These are phyloP conservation scores for Pleuronectes platessa DNA, from an alignment of 2,113 vertebrate genomes.

Conservation along the genomic window DNA sequence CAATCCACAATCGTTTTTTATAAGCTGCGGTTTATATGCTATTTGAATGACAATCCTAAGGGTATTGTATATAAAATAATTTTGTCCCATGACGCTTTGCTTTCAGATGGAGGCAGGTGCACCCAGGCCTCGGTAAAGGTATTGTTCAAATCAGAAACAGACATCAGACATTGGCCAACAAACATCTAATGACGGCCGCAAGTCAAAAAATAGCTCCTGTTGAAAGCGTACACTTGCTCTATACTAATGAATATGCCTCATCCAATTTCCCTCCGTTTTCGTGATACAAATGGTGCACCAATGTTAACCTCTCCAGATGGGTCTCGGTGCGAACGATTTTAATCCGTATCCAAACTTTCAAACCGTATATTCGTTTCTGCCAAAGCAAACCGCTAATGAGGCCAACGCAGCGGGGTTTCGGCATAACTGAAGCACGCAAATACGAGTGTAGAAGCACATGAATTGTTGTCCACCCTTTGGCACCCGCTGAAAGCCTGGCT, in stretches of 20 bases:
- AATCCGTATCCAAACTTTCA: constrained; percentile 29
- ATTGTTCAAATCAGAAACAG: background rate
- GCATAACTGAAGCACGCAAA: background rate
- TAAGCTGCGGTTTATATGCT: constrained; percentile 1
- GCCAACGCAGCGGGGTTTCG: background rate
- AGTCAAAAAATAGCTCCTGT: background rate
- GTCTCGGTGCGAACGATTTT: constrained; percentile 18
- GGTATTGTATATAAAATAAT: background rate
- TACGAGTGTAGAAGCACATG: background rate
- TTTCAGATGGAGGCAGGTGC: constrained; percentile 18
- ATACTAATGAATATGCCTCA: background rate
- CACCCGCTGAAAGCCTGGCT: background rate
- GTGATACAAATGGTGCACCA: background rate
- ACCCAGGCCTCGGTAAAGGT: background rate
- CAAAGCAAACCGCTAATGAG: constrained; percentile 11
- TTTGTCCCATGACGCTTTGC: background rate
- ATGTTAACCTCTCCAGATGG: constrained; percentile 31
- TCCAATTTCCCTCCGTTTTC: background rate
- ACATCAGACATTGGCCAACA: background rate
- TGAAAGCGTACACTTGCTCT: background rate
- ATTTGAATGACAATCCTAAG: background rate
- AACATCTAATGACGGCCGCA: background rate
- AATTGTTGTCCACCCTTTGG: constrained; percentile 15
- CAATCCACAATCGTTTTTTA: constrained; percentile 16
- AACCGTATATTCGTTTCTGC: constrained; percentile 33